Base-by-base conservation (phyloP, 2,888 invertebrate genomes). In the Sialis fuliginosa region DNA sequence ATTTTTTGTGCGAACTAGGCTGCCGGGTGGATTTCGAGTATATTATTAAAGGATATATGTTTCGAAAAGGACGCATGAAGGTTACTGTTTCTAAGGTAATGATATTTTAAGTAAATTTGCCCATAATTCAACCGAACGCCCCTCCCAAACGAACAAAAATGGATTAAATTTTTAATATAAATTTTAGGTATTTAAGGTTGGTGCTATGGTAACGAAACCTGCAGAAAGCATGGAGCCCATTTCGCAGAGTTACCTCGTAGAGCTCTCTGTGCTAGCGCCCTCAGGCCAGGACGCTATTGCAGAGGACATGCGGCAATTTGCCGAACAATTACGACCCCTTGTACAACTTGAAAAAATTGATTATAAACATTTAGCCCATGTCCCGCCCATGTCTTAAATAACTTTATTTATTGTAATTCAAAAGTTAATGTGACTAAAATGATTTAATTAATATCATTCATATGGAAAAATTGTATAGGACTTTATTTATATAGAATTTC, bases 41-140 rank as follows among this genome's bases (percentile, higher is more conserved):
- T 60, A 84, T 90, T 54, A 81, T 88, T 1, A 81, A 91, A 66
- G 96, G 81, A 10, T 92, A 86, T 59, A 88, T 95, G 82, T 95
- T 95, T 59, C 76, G 92, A 48, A 96, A 96, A 66, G 96, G 95
- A 1, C 74, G 93, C 49, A 92, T 96, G 90, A 96, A 96, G 66
- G 86, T 95, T 13, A 92, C 91, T 1, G 93, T 96, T 0, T 88
- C 92, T 1, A 95, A 95, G 22, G 22, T 22, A 22, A 22, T 2
- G 22, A 22, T 22, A 22, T 22, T 22, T 22, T 22, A 22, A 22
- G n/a, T n/a, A 22, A 22, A 22, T 22, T 22, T 22, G 22, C n/a
- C n/a, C n/a, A n/a, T n/a, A n/a, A n/a, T n/a, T n/a, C n/a, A n/a
- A n/a, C n/a, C n/a, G n/a, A n/a, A n/a, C n/a, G n/a, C 22, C 22